These are phyloP conservation scores for Chionoecetes opilio DNA, from an alignment of 1,140 invertebrate genomes.

Conservation along the genomic window DNA sequence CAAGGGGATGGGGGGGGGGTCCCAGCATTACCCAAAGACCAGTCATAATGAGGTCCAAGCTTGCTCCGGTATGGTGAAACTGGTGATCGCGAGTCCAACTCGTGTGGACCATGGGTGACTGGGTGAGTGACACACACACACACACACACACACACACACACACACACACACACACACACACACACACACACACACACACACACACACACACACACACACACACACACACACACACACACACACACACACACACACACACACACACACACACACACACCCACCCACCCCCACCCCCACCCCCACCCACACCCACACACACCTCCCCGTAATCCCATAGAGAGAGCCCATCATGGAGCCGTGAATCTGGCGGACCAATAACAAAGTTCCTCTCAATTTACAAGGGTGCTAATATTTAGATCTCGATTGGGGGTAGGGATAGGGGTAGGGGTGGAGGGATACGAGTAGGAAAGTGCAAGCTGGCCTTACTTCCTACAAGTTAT, in stretches of 20 bases:
- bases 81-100: too few species aligned
- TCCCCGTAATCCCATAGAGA: background rate
- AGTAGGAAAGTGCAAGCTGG: conserved; percentile 16
- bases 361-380: conserved; percentile 16
- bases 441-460: background rate
- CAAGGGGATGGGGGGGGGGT: too few species aligned
- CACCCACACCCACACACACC: background rate
- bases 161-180: conserved; percentile 48
- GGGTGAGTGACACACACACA: conserved; percentile 29
- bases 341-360: conserved; percentile 5
- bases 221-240: conserved; percentile 53
- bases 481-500: conserved; percentile 19
- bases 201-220: conserved; percentile 50
- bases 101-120: too few species aligned
- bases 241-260: conserved; percentile 55
- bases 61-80: too few species aligned
- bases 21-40: too few species aligned
- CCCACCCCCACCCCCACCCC: background rate
- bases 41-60: too few species aligned
- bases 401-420: background rate
- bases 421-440: too few species aligned
- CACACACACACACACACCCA: conserved; percentile 48
- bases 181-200: conserved; percentile 48
- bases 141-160: conserved; percentile 38
- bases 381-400: conserved; percentile 5